Evolutionary conservation across 1,140 invertebrate species (phyloP).

Genomic region (Drosophila pruinosa): DNA sequence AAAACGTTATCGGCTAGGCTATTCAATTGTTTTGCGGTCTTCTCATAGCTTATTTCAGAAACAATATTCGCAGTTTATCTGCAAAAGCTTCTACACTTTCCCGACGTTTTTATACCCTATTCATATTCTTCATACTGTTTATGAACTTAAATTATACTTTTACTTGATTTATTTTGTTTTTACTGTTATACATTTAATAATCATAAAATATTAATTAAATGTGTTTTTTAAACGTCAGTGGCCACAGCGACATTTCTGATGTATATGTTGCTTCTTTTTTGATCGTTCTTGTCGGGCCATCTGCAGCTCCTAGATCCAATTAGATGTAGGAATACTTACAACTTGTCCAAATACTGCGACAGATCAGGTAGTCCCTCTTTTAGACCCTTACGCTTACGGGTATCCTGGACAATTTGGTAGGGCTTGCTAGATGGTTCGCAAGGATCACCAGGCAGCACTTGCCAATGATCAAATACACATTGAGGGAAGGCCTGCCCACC

Average conservation of each 20-base stretch:
- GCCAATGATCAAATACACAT: constrained; percentile 99
- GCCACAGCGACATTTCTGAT: constrained; percentile 35
- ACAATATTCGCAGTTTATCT: too few species aligned
- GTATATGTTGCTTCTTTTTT: constrained; percentile 30
- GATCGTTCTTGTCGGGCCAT: constrained; percentile 41
- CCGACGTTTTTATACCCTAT: background rate
- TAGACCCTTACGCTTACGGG: constrained; percentile 99
- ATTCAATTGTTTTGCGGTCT: too few species aligned
- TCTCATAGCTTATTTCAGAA: too few species aligned
- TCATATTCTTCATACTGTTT: constrained; percentile 41
- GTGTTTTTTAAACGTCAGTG: constrained; percentile 59
- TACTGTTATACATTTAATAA: constrained; percentile 78
- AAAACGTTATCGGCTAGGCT: too few species aligned
- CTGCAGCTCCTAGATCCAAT: constrained; percentile 30
- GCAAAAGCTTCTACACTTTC: too few species aligned
- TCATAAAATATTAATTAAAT: constrained; percentile 75
- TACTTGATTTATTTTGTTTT: constrained; percentile 77
- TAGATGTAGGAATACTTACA: constrained; percentile 86
- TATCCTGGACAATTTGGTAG: constrained; percentile 94
- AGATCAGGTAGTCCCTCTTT: constrained; percentile 98
- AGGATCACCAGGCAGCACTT: constrained; percentile 97
- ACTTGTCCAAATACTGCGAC: constrained; percentile 95
- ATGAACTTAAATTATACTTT: constrained; percentile 73
- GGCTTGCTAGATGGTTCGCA: constrained; percentile 91
- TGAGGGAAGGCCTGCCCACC: constrained; percentile 99